Evolutionary conservation across 1,140 invertebrate genomes (phyloP).

Genomic region (Eumaeus atala): DNA sequence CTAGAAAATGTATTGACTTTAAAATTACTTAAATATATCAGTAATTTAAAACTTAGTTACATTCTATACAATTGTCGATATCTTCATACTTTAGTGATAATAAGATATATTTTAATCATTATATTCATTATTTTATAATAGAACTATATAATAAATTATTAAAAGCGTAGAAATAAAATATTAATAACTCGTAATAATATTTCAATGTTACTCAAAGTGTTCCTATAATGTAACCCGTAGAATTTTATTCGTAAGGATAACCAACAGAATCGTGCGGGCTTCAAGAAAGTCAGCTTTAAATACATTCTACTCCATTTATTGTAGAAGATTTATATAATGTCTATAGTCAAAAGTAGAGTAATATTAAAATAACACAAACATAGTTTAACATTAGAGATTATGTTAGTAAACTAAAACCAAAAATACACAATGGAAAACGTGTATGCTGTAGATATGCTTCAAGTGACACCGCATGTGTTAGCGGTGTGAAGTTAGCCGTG

Average conservation of each 20-base stretch:
- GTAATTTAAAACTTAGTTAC: too few relatives aligned
- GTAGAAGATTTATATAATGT: constrained; percentile 9
- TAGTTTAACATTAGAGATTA: too few relatives aligned
- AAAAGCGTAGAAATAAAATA: too few relatives aligned
- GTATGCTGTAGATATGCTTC: too few relatives aligned
- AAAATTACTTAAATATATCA: too few relatives aligned
- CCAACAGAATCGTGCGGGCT: constrained; percentile 18
- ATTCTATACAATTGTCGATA: too few relatives aligned
- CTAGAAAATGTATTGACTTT: too few relatives aligned
- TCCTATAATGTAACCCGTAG: background rate
- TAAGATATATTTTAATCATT: too few relatives aligned
- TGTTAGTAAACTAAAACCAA: background rate
- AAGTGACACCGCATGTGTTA: too few relatives aligned
- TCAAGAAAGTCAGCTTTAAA: constrained; percentile 16
- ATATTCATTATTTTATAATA: background rate
- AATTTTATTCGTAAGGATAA: background rate
- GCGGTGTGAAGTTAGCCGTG: too few relatives aligned
- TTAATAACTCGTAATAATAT: background rate
- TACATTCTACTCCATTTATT: background rate
- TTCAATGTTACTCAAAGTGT: background rate
- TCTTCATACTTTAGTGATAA: too few relatives aligned
- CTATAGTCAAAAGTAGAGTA: background rate
- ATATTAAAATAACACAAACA: too few relatives aligned
- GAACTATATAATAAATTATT: background rate
- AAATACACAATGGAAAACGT: background rate